phyloP scores from a whole-genome alignment of 92 coral and sea anemone species.

The Porites lobata region DNA sequence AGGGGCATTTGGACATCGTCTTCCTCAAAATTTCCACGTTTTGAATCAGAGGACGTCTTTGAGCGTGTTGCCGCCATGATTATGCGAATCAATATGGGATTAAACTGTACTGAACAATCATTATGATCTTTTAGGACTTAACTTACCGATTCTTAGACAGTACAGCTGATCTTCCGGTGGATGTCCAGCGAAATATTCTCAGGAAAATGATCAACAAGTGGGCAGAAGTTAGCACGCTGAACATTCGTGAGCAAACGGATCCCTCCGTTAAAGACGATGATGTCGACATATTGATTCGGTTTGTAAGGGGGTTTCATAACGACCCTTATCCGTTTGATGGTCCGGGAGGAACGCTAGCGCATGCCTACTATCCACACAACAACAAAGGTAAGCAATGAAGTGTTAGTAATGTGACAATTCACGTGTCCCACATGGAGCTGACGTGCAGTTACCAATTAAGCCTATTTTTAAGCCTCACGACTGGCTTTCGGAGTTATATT shows the following conservation, averaged over 20 bases:
- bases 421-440: too few relatives aligned
- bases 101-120: too few relatives aligned
- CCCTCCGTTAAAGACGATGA: slow-evolving; percentile 55
- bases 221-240: slow-evolving; percentile 62
- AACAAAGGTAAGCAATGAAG: slow-evolving; percentile 60
- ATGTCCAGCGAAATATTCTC: slow-evolving; percentile 52
- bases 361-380: slow-evolving; percentile 85
- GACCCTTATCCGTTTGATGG: slow-evolving; percentile 89
- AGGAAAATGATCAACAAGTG: slow-evolving; percentile 73
- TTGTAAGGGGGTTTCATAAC: slow-evolving; percentile 56
- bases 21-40: too few relatives aligned
- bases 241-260: slow-evolving; percentile 61
- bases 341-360: slow-evolving; percentile 85
- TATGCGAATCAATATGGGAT: too few relatives aligned
- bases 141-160: slow-evolving; percentile 63
- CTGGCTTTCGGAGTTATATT: too few relatives aligned
- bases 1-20: too few relatives aligned
- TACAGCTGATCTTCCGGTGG: slow-evolving; percentile 62
- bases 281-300: slow-evolving; percentile 82
- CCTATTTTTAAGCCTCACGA: too few relatives aligned
- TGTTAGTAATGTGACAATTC: too few relatives aligned
- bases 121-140: slow-evolving; percentile 33
- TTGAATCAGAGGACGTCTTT: too few relatives aligned
- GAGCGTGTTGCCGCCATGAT: too few relatives aligned
- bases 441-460: too few relatives aligned